phyloP scores from a whole-genome alignment of 2,113 vertebrate species.

The Apteryx owenii region DNA sequence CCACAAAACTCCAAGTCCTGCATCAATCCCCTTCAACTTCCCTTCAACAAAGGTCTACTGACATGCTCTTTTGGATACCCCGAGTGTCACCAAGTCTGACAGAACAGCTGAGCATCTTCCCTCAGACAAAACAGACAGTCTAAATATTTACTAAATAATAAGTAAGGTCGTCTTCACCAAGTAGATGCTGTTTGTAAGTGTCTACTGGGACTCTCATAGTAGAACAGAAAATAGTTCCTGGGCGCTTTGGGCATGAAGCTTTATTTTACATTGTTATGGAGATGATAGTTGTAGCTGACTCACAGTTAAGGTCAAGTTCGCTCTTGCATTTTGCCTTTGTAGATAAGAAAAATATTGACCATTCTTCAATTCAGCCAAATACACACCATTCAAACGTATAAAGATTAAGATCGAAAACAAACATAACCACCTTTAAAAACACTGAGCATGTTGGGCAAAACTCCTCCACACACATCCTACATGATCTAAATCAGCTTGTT shows the following conservation, averaged over 20 bases:
- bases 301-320: not conserved
- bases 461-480: not conserved
- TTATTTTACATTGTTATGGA: not conserved
- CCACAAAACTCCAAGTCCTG: not conserved
- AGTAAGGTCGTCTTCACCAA: not conserved
- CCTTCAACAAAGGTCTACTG: not conserved
- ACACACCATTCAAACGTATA: not conserved
- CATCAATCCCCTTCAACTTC: not conserved
- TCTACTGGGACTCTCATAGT: fast-evolving
- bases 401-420: not conserved
- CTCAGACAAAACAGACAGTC: not conserved
- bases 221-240: not conserved
- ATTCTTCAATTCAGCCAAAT: not conserved
- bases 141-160: not conserved
- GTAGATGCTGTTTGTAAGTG: not conserved
- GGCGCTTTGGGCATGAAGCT: not conserved
- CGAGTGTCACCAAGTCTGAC: not conserved
- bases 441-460: not conserved
- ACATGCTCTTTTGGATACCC: not conserved
- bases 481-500: not conserved
- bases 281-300: not conserved
- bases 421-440: not conserved
- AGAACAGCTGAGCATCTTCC: not conserved
- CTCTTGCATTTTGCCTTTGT: not conserved
- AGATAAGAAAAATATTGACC: not conserved